Evolutionary conservation across 2,888 invertebrate species (phyloP).

Genomic region (Pyrrhosoma nymphula): DNA sequence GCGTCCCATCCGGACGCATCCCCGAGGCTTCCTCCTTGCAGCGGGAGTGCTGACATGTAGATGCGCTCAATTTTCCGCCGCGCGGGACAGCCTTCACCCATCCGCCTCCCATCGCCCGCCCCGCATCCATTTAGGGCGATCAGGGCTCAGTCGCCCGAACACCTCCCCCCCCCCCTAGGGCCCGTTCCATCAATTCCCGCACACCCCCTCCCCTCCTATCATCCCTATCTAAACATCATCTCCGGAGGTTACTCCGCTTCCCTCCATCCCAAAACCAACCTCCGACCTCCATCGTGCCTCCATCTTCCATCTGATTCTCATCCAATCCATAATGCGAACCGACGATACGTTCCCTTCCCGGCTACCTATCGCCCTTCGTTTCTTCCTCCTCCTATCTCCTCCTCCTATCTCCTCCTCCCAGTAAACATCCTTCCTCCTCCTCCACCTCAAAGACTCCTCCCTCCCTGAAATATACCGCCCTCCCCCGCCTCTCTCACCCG

Average conservation of each 20-base stretch:
- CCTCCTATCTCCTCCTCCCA: neutral
- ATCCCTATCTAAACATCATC: constrained; percentile 27
- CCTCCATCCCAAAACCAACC: neutral
- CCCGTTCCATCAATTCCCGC: neutral
- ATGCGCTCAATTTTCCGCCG: neutral
- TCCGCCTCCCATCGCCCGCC: neutral
- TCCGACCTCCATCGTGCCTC: neutral
- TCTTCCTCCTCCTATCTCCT: neutral
- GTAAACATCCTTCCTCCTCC: neutral
- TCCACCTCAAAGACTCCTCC: neutral
- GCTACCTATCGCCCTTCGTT: neutral
- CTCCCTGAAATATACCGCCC: neutral
- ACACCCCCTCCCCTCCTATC: neutral
- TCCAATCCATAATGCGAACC: constrained; percentile 12
- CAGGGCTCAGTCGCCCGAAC: neutral
- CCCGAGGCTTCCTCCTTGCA: constrained; percentile 4
- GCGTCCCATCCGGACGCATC: neutral
- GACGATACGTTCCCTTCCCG: neutral
- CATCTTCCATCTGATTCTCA: constrained; percentile 14
- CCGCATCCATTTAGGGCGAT: constrained; percentile 15
- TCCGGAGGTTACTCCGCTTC: neutral
- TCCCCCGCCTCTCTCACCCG: neutral
- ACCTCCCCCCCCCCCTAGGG: neutral
- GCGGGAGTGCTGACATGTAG: neutral
- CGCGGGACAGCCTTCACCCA: neutral